These are phyloP conservation scores for Misgurnus anguillicaudatus DNA, from an alignment of 2,113 vertebrate species.

Conservation along the genomic window DNA sequence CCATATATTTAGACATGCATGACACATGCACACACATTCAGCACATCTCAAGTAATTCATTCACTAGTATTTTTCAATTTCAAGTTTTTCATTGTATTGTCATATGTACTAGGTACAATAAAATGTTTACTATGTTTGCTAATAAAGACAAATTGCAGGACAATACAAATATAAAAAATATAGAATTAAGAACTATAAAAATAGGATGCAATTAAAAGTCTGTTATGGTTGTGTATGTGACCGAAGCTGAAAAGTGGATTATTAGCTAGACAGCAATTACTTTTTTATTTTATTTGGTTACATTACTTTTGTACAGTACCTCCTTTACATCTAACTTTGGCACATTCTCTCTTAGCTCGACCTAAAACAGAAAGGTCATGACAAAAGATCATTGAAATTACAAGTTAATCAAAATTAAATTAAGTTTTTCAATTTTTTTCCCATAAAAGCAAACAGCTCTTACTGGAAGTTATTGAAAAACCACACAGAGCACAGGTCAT, in stretches of 20 bases:
- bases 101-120: no score
- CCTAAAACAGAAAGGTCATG: not conserved
- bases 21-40: not conserved
- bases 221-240: not conserved
- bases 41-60: not conserved
- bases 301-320: slow-evolving; percentile 13
- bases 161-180: no score
- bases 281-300: not conserved
- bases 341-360: not conserved
- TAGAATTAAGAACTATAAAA: no score
- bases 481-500: not conserved
- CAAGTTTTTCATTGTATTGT: not conserved
- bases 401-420: not conserved
- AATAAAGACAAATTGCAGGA: no score
- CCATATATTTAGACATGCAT: not conserved
- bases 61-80: not conserved
- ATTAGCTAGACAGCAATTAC: slow-evolving; percentile 1
- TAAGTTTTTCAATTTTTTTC: no score
- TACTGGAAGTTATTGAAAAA: not conserved
- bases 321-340: not conserved
- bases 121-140: no score
- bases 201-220: no score
- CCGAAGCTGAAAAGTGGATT: slow-evolving; percentile 10
- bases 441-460: not conserved
- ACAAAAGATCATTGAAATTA: not conserved